Evolutionary conservation across 2,113 vertebrate species (phyloP), one percentile per base, ranked within the genome.

Genomic region (Podiceps cristatus): DNA sequence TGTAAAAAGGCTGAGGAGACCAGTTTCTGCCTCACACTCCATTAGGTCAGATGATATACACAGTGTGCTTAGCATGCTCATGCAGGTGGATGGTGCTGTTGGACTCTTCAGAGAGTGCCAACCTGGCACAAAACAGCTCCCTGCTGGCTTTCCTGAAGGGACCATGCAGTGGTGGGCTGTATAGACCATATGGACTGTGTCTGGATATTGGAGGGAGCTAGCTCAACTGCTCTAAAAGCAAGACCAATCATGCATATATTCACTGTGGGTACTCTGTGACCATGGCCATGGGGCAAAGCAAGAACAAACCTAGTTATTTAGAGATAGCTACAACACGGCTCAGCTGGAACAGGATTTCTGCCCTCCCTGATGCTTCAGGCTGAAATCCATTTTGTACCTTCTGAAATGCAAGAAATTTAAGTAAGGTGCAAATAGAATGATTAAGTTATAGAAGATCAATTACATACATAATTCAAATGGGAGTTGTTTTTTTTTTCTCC

Each of bases 191-290:
- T 3, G 9, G 23, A n/a, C 16, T n/a, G 17, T 64, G 31, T 14
- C 18, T 20, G 29, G 20, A 13, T 23, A 29, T 11, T 29, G 19
- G 5, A 11, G 20, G 5, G 6, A 78, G 6, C 1, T 33, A 58
- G 29, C 13, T 19, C 6, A 0, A 19, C 42, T 49, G 29, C 20
- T 88, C 42, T 35, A 44, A 53, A 78, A 45, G 15, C 15, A 56
- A 33, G 35, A 35, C 1, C 29, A 25, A 3, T 8, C 1, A 0
- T 42, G 19, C 22, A 23, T 8, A 6, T 40, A 53, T 71, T 17
- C 33, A n/a, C 5, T 59, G 20, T 11, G 37, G 6, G 15, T 80
- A 4, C 33, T 13, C 72, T 50, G 55, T 19, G 8, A 33, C 40
- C 14, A 14, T 12, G n/a, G 17, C 27, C 37, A 10, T 13, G 11